Conservation (phyloP, 2,888 invertebrate genomes). For the Hirtodrosophila alboralis region DNA sequence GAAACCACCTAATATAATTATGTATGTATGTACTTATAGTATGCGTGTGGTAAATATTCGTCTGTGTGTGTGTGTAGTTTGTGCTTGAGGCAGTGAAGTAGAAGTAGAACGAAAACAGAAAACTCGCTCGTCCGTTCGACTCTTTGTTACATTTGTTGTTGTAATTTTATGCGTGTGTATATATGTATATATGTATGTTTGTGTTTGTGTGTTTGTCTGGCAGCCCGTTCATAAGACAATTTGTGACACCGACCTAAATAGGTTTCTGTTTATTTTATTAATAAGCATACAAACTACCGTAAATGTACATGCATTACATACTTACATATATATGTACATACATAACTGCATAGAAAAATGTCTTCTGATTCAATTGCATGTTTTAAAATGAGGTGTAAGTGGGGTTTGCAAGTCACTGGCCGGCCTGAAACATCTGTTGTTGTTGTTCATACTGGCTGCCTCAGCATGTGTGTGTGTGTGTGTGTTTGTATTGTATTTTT, state of each 20-base stretch:
- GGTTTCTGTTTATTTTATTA: constrained; percentile 57
- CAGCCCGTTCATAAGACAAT: constrained; percentile 30
- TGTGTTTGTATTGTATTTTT: constrained; percentile 44
- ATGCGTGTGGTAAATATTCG: constrained; percentile 12
- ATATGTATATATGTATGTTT: background rate
- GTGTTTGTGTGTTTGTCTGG: constrained; percentile 9
- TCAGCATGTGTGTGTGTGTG: constrained; percentile 18
- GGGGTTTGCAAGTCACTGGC: constrained; percentile 38
- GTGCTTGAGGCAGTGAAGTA: constrained; percentile 48
- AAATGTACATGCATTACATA: constrained; percentile 18
- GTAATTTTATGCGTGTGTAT: constrained; percentile 16
- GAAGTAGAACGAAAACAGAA: constrained; percentile 58
- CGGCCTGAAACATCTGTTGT: constrained; percentile 47
- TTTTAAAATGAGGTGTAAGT: constrained; percentile 7
- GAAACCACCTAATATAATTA: background rate
- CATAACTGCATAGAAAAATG: constrained; percentile 7
- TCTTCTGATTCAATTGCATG: too few species aligned
- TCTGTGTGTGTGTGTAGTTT: constrained; percentile 14
- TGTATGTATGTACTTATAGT: background rate
- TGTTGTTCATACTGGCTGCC: constrained; percentile 25
- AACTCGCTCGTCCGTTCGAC: constrained; percentile 45
- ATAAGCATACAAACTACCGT: constrained; percentile 45
- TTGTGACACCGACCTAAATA: constrained; percentile 68
- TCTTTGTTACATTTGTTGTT: constrained; percentile 28
- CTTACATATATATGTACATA: constrained; percentile 7